phyloP scores from a whole-genome alignment of 1,140 invertebrate species.

The Formica exsecta region DNA sequence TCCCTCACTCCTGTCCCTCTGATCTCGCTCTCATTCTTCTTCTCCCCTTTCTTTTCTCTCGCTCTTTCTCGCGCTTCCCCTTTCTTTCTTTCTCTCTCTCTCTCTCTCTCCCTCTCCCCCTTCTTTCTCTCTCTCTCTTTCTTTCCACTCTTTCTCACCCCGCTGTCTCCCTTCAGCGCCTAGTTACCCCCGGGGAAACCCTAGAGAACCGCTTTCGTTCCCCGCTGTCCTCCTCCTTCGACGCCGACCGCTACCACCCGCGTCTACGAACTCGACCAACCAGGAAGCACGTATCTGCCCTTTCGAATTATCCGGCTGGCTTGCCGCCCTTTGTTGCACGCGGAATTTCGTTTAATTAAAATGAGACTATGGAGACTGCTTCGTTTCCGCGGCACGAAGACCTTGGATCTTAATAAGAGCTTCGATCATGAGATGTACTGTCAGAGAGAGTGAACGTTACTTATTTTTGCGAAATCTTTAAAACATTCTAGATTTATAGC shows the following conservation, averaged over 20 bases:
- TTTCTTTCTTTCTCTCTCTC: slow-evolving; percentile 54
- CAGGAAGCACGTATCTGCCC: slow-evolving; percentile 79
- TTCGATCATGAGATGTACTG: neutral
- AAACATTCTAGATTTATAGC: neutral
- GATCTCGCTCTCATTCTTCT: slow-evolving; percentile 73
- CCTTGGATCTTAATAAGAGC: slow-evolving; percentile 49
- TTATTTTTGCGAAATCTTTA: slow-evolving; percentile 1
- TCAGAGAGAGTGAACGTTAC: neutral
- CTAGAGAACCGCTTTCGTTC: slow-evolving; percentile 74
- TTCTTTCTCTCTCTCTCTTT: slow-evolving; percentile 23
- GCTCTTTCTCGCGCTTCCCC: slow-evolving; percentile 61
- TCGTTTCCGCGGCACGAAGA: slow-evolving; percentile 20
- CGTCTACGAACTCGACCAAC: slow-evolving; percentile 75
- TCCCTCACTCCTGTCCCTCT: slow-evolving; percentile 73
- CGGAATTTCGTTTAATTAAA: slow-evolving; percentile 79
- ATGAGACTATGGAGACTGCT: slow-evolving; percentile 68
- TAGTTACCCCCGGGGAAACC: slow-evolving; percentile 76
- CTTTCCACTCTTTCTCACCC: slow-evolving; percentile 48
- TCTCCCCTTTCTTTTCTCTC: slow-evolving; percentile 74
- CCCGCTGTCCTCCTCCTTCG: slow-evolving; percentile 65
- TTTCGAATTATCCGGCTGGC: slow-evolving; percentile 77
- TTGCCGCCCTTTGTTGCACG: slow-evolving; percentile 76
- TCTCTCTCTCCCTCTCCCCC: slow-evolving; percentile 11
- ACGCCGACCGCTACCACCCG: slow-evolving; percentile 66
- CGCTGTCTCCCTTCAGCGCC: slow-evolving; percentile 72